Evolutionary conservation across 2,113 vertebrate genomes (phyloP).

Genomic region (Ramphastos sulfuratus): DNA sequence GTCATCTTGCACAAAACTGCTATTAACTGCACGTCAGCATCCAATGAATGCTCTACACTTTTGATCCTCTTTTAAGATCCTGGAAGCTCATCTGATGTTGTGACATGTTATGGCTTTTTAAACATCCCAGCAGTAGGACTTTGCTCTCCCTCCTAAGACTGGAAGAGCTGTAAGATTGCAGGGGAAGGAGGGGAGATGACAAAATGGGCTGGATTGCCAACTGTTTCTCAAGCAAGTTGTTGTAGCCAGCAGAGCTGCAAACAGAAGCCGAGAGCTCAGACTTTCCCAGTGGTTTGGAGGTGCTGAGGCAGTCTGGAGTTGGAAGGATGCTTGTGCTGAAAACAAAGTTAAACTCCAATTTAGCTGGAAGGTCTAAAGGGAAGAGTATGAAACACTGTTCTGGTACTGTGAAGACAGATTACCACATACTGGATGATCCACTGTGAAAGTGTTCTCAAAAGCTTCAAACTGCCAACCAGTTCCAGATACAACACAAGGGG

Average conservation of each 20-base stretch:
- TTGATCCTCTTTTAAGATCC: conserved; percentile 24
- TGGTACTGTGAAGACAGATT: neutral
- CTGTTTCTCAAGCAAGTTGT: conserved; percentile 14
- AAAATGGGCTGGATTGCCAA: neutral
- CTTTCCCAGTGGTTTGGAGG: neutral
- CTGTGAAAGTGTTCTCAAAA: conserved; percentile 32
- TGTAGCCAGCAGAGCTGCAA: conserved; percentile 2
- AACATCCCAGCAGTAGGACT: neutral
- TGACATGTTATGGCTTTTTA: conserved; percentile 53
- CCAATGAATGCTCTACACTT: neutral
- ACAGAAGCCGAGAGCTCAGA: neutral
- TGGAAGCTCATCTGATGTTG: neutral
- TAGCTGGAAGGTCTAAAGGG: neutral
- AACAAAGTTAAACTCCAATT: conserved; percentile 1
- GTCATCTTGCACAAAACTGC: neutral
- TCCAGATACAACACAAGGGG: neutral
- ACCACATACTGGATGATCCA: neutral
- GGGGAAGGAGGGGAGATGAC: neutral
- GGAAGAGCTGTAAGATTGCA: neutral
- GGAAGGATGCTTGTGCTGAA: neutral
- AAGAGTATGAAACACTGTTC: neutral
- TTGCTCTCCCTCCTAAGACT: conserved; percentile 8
- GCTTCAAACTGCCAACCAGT: neutral
- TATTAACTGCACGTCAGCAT: conserved; percentile 5
- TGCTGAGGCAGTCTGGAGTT: neutral